Base-by-base conservation (phyloP, 2,113 vertebrate species). In the Plotosus lineatus region DNA sequence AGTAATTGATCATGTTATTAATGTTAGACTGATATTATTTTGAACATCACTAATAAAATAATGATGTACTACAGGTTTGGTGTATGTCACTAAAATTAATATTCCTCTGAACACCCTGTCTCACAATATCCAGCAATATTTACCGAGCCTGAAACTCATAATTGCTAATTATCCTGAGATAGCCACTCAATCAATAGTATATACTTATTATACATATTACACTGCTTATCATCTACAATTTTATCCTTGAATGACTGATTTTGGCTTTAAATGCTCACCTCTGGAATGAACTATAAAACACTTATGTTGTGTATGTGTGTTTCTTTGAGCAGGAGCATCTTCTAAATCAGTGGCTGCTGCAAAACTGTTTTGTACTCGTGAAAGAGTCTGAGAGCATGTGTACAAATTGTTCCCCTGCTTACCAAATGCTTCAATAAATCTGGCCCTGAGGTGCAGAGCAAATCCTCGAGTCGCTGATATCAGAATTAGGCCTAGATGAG, bases 401-500 rank as follows among this genome's bases (percentile, higher is more conserved):
- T 51, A 58, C 76, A 76, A 77, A 69, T 68, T 76, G 63, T 82
- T 58, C 74, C 48, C 50, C 14, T 63, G 40, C 61, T 75, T 75
- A 50, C 61, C 72, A 76, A 82, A 77, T 46, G 80, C 73, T 77
- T 76, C 73, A 56, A 65, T 73, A 77, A 85, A 85, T 79, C 78
- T 79, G 51, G 60, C 80, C 80, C 80, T 77, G 61, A 77, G 80
- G 80, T 68, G 61, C 50, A 26, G 48, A 48, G 73, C 48, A 78
- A 83, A 80, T 80, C 74, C 26, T 72, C 23, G 21, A 50, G 50
- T 80, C 33, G 31, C 69, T 79, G 82, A 83, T 71, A 33, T 73
- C 36, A 44, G 82, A 79, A 85, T 82, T 61, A 82, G 84, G 69
- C 78, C 66, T 53, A 50, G 78, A 85, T 77, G 74, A 79, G 84